Percentiles rank a stretch among this genome's conserved stretches.
Conservation (phyloP, 1,140 invertebrate genomes). For the Mactra quadrangularis region DNA sequence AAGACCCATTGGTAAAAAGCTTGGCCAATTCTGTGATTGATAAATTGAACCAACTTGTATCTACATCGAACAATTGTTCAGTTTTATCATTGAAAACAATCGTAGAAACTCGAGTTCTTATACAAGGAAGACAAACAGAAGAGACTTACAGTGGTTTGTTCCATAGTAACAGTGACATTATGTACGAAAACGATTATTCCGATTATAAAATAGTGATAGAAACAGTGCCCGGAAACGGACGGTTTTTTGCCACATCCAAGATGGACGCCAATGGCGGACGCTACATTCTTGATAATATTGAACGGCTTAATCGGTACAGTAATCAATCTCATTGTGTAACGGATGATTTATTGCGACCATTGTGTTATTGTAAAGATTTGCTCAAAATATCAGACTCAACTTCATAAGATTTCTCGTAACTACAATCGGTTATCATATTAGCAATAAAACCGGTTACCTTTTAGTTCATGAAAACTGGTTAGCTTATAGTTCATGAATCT, state of each 20-base stretch:
- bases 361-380: slow-evolving; percentile 23
- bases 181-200: slow-evolving; percentile 68
- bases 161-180: slow-evolving; percentile 64
- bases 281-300: slow-evolving; percentile 30
- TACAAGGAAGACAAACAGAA: slow-evolving; percentile 10
- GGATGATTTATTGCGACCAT: slow-evolving; percentile 32
- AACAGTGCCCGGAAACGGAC: slow-evolving; percentile 30
- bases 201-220: slow-evolving; percentile 53
- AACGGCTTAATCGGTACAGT: slow-evolving; percentile 43
- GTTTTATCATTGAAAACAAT: neutral
- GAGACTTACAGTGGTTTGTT: slow-evolving; percentile 35
- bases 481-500: too few species aligned
- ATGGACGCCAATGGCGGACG: neutral
- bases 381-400: too few species aligned
- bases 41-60: slow-evolving; percentile 65
- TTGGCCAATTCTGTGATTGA: slow-evolving; percentile 60
- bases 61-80: slow-evolving; percentile 46
- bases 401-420: too few species aligned
- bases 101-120: slow-evolving; percentile 13
- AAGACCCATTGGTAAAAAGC: slow-evolving; percentile 14
- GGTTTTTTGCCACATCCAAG: slow-evolving; percentile 28
- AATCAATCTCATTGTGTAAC: slow-evolving; percentile 49
- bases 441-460: too few species aligned
- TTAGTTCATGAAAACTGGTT: too few species aligned
- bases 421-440: too few species aligned